Base-by-base conservation (phyloP, 2,888 invertebrate species). In the Neoscelio sp. region DNA sequence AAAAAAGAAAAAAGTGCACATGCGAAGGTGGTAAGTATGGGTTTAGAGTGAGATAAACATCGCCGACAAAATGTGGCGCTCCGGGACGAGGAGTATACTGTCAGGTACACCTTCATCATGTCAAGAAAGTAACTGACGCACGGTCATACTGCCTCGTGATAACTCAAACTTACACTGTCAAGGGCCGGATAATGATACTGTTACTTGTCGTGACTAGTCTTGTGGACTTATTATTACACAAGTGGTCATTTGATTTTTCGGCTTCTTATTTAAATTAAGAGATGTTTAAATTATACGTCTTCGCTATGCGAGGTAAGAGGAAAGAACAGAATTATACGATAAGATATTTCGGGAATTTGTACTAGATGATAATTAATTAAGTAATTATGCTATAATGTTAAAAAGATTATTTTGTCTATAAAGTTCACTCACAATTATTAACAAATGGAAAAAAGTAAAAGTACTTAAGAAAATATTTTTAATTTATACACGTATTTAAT, bases 41-140 rank as follows among this genome's bases (percentile, higher is more conserved):
- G 85, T 86, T 86, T 82, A 85, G 82, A 78, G 84, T 80, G 77
- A 84, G 86, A 86, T 86, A 83, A 83, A 82, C 82, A 86, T 86
- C 86, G 79, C 81, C 78, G 78, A 71, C 77, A 70, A 71, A 76
- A 76, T 65, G 70, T 65, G 70, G 58, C 58, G 77, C 77, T 70
- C 52, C 58, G 58, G 56, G 77, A 77, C 70, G 65, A 64, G 71
- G 65, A 71, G 77, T 54, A 73, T 73, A 73, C 78, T 73, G 78
- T 73, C 78, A 78, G 78, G 67, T 73, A 73, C 71, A 67, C 73
- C 78, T 78, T 78, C 78, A 73, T 71, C 78, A 73, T 78, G 78
- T 67, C 78, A 67, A 33, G 38, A 62, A 73, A 73, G 62, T 73
- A 73, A 78, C 71, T 78, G 78, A 78, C 78, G 73, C 71, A 17